A percentile compares a stretch with the other conserved stretches of the same genome.
phyloP scores from a whole-genome alignment of 2,113 vertebrate genomes.

The Elephas maximus region DNA sequence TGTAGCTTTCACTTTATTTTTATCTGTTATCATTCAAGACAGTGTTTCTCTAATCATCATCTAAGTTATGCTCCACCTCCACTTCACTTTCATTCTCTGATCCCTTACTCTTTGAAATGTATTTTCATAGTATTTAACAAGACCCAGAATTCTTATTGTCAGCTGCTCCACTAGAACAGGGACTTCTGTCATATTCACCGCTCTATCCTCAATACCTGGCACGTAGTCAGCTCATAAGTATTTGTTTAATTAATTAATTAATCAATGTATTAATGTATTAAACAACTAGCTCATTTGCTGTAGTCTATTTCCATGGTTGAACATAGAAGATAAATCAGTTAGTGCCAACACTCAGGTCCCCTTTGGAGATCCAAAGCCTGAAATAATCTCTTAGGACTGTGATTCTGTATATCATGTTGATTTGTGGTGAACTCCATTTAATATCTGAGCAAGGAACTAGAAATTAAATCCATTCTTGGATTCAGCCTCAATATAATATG shows the following conservation, averaged over 20 bases:
- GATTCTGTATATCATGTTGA: neutral
- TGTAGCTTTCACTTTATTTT: neutral
- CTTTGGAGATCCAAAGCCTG: neutral
- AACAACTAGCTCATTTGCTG: neutral
- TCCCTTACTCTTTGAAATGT: neutral
- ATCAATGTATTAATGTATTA: neutral
- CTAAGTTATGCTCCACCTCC: neutral
- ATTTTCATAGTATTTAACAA: neutral
- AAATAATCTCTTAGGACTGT: neutral
- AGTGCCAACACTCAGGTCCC: neutral
- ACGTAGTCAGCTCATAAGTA: neutral
- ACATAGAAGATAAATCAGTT: neutral
- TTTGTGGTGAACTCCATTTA: neutral
- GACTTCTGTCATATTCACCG: neutral
- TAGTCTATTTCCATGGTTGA: neutral
- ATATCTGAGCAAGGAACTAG: neutral
- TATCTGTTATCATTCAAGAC: neutral
- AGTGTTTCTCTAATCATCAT: neutral
- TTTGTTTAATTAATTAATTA: neutral
- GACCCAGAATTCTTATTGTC: neutral
- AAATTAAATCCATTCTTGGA: neutral
- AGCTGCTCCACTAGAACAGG: neutral
- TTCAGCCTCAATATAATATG: neutral
- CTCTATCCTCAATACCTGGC: neutral
- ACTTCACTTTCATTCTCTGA: neutral